These are phyloP conservation scores for Selene dorsalis DNA, from an alignment of 2,797 vertebrate species.

Conservation along the genomic window DNA sequence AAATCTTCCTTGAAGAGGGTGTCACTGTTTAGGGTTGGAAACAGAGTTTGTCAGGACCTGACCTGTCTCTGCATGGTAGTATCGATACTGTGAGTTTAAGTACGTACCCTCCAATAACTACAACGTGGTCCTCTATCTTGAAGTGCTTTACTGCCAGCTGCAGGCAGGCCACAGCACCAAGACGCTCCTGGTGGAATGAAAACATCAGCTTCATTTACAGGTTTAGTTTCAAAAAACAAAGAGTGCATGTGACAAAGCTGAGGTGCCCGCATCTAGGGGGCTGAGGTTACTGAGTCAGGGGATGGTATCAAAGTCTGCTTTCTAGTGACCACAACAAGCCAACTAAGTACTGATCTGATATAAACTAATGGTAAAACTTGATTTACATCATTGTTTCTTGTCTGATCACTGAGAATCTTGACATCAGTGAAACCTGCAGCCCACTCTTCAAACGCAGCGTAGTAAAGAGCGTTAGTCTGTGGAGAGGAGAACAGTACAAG, in stretches of 20 bases:
- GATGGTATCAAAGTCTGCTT: neutral
- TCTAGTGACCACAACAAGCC: neutral
- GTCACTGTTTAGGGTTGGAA: constrained; percentile 74
- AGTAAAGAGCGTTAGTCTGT: constrained; percentile 85
- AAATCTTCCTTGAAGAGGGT: constrained; percentile 89
- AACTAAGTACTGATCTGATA: neutral
- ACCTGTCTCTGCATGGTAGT: neutral
- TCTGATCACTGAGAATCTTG: constrained; percentile 83
- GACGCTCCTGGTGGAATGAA: constrained; percentile 77
- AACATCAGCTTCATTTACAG: neutral
- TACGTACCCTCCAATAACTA: constrained; percentile 86
- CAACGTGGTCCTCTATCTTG: constrained; percentile 79
- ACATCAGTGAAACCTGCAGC: constrained; percentile 79
- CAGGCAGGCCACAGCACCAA: constrained; percentile 86
- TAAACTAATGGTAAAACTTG: neutral
- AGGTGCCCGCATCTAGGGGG: no score
- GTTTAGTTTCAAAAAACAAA: neutral
- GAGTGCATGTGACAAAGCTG: neutral
- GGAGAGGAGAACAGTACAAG: constrained; percentile 9
- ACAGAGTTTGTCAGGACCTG: neutral
- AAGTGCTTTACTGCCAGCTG: constrained; percentile 84
- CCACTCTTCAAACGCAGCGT: constrained; percentile 83
- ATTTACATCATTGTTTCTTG: constrained; percentile 83
- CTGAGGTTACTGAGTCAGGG: neutral
- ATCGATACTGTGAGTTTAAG: neutral